phyloP scores from a whole-genome alignment of 64 coral and sea anemone genomes.

The Stichodactyla mertensii region DNA sequence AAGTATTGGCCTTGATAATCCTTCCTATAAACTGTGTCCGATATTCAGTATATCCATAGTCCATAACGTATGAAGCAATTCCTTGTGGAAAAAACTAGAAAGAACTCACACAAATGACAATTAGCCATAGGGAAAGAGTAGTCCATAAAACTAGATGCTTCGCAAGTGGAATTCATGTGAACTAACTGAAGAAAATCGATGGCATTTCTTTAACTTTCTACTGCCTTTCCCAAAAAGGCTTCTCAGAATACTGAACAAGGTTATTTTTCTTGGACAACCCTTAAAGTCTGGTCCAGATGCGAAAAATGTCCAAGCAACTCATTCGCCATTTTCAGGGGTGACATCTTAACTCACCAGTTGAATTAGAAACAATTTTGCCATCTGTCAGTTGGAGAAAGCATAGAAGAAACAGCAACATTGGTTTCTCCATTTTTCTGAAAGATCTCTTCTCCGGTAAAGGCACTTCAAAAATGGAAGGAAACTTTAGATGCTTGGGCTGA shows the following conservation, averaged over 20 bases:
- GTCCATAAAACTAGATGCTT: not conserved
- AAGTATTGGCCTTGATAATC: not conserved
- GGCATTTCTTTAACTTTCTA: not conserved
- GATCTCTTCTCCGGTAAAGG: slow-evolving; percentile 9
- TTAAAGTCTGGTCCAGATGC: not conserved
- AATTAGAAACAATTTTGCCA: not conserved
- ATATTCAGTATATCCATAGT: not conserved
- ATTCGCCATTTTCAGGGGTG: not conserved
- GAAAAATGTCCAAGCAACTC: not conserved
- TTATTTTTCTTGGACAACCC: not conserved
- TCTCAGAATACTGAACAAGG: not conserved
- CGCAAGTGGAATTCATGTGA: not conserved
- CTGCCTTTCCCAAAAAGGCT: not conserved
- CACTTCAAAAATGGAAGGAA: slow-evolving; percentile 35
- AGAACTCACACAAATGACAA: not conserved
- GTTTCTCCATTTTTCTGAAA: slow-evolving; percentile 17
- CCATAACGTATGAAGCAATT: not conserved
- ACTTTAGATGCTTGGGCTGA: not conserved
- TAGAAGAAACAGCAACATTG: not conserved
- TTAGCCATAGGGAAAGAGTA: not conserved
- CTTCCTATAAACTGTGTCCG: not conserved
- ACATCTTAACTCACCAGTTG: slow-evolving; percentile 16
- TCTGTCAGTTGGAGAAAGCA: not conserved
- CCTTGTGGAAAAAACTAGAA: not conserved
- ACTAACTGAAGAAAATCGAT: not conserved